Evolutionary conservation across 2,797 vertebrate genomes (phyloP).

Genomic region (Sebastes oblongus): DNA sequence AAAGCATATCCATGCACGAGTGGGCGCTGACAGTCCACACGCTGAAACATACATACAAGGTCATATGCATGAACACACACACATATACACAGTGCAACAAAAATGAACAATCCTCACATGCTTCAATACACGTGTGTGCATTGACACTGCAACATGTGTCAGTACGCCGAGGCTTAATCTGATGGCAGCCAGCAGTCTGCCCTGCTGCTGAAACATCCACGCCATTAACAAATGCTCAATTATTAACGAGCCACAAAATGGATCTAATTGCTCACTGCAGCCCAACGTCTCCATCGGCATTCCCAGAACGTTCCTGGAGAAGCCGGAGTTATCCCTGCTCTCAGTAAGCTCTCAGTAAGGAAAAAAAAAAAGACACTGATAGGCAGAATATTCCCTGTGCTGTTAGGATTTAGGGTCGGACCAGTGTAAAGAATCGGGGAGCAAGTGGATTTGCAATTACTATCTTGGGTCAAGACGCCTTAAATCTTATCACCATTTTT

Average conservation of each 20-base stretch:
- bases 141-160: slow-evolving; percentile 47
- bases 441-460: slow-evolving; percentile 9
- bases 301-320: slow-evolving; percentile 41
- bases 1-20: slow-evolving; percentile 22
- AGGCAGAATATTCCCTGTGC: slow-evolving; percentile 17
- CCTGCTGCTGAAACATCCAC: slow-evolving; percentile 46
- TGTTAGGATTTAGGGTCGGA: slow-evolving; percentile 20
- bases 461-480: slow-evolving; percentile 5
- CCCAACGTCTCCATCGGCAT: slow-evolving; percentile 50
- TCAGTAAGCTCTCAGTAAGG: slow-evolving; percentile 4
- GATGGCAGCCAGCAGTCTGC: slow-evolving; percentile 38
- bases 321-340: slow-evolving; percentile 42
- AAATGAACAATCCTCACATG: neutral
- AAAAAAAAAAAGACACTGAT: slow-evolving; percentile 13
- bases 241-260: slow-evolving; percentile 74
- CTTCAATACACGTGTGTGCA: slow-evolving; percentile 1
- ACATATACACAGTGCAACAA: neutral
- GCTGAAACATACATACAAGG: slow-evolving; percentile 7
- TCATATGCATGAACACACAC: slow-evolving; percentile 8
- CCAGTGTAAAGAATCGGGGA: neutral
- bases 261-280: slow-evolving; percentile 68
- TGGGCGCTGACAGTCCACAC: slow-evolving; percentile 1
- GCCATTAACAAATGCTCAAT: slow-evolving; percentile 73
- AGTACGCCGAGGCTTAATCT: slow-evolving; percentile 36
- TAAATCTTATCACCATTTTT: slow-evolving; percentile 24